These are phyloP conservation scores for Caenorhabditis remanei DNA, from an alignment of 1,140 invertebrate species.

Conservation along the genomic window DNA sequence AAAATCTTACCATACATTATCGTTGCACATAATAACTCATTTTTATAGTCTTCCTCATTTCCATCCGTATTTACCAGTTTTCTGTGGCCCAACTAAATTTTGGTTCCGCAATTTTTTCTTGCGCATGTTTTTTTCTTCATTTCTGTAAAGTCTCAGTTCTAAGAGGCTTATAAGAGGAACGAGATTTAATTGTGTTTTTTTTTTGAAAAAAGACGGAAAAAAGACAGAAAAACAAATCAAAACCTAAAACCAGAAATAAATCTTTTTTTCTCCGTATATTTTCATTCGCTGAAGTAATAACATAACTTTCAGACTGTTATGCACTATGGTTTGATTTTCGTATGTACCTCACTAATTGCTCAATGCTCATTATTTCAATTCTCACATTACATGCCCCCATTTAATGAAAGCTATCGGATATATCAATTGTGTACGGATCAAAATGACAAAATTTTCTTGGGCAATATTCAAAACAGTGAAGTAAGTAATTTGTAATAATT, in stretches of 20 bases:
- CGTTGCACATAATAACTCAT: no score
- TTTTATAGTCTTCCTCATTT: no score
- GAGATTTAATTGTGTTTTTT: conserved; percentile 1
- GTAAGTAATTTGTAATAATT: neutral
- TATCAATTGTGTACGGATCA: conserved; percentile 49
- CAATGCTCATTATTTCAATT: conserved; percentile 36
- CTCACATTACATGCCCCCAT: conserved; percentile 46
- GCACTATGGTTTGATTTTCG: conserved; percentile 28
- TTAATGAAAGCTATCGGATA: conserved; percentile 33
- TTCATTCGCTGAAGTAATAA: neutral
- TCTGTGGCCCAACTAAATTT: neutral
- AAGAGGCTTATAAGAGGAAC: conserved; percentile 33
- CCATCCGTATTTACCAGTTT: no score
- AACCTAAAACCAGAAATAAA: neutral
- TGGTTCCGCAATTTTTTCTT: neutral
- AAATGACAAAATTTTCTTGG: conserved; percentile 42
- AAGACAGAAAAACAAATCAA: neutral
- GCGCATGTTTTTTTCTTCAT: neutral
- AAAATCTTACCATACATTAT: no score
- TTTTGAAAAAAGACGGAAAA: neutral
- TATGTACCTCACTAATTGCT: neutral
- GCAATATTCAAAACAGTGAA: conserved; percentile 45
- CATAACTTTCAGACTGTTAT: conserved; percentile 3
- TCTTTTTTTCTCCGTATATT: neutral
- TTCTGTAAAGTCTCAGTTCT: neutral